Conservation (phyloP, 2,797 vertebrate genomes). For the Emys orbicularis region DNA sequence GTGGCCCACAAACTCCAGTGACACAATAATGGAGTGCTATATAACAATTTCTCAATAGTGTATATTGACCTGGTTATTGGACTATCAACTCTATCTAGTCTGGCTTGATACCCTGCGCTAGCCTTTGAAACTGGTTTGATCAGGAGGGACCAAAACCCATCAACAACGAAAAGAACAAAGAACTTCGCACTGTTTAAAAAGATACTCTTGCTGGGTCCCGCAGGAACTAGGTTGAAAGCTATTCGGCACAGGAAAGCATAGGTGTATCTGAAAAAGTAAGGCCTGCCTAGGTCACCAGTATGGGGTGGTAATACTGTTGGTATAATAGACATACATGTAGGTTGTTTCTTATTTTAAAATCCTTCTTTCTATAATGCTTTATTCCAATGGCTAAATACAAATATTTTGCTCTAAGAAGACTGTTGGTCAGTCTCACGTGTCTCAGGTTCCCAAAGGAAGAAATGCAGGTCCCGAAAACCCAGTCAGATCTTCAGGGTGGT, state of each 20-base stretch:
- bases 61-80: neutral
- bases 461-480: neutral
- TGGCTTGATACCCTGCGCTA: neutral
- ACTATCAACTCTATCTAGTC: neutral
- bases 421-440: neutral
- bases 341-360: too few species aligned
- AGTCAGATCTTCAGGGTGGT: neutral
- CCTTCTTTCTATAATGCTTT: too few species aligned
- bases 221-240: neutral
- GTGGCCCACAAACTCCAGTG: neutral
- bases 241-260: neutral
- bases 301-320: neutral
- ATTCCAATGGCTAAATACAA: too few species aligned
- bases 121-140: neutral
- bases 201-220: neutral
- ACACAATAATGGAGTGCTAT: neutral
- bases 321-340: neutral
- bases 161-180: neutral
- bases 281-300: neutral
- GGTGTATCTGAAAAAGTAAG: neutral
- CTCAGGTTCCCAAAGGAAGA: neutral
- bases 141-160: neutral
- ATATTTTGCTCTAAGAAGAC: neutral
- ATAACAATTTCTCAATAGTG: neutral
- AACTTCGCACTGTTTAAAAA: neutral